These are phyloP conservation scores for Shinisaurus crocodilurus DNA, from an alignment of 2,113 vertebrate species.

Conservation along the genomic window DNA sequence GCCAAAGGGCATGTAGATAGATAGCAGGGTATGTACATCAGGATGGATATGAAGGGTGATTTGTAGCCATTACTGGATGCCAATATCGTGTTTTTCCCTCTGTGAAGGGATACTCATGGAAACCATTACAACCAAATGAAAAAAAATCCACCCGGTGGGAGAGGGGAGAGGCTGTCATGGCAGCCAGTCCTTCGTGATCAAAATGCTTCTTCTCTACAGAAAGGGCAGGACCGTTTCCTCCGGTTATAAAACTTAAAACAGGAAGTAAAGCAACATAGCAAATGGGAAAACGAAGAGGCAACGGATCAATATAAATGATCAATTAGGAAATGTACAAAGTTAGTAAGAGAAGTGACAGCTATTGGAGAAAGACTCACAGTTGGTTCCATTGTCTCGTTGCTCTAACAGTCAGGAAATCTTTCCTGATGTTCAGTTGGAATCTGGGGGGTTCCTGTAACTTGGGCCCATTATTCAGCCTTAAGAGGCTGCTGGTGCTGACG, in stretches of 20 bases:
- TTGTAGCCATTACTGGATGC: neutral
- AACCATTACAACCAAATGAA: neutral
- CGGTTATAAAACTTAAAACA: neutral
- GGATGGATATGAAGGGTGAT: neutral
- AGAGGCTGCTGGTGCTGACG: neutral
- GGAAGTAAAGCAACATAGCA: constrained; percentile 2
- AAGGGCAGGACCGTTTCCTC: neutral
- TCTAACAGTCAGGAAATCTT: too few relatives aligned
- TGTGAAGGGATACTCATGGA: neutral
- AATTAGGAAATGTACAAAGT: constrained; percentile 31
- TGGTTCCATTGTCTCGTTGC: too few relatives aligned
- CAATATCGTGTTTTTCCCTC: neutral
- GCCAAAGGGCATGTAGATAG: neutral
- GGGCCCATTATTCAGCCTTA: too few relatives aligned
- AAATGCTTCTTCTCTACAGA: neutral
- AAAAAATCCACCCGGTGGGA: neutral
- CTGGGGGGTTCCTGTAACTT: too few relatives aligned
- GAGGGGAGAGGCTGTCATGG: neutral
- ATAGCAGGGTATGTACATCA: neutral
- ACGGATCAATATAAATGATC: constrained; percentile 26
- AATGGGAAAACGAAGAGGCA: constrained; percentile 14
- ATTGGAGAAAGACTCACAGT: neutral
- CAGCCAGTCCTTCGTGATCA: neutral
- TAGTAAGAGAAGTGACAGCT: constrained; percentile 16
- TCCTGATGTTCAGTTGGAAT: too few relatives aligned